A percentile compares a stretch with the other conserved stretches of the same genome.
These are phyloP conservation scores for Petrocephalus sullivani DNA, from an alignment of 2,797 vertebrate species.

Conservation along the genomic window DNA sequence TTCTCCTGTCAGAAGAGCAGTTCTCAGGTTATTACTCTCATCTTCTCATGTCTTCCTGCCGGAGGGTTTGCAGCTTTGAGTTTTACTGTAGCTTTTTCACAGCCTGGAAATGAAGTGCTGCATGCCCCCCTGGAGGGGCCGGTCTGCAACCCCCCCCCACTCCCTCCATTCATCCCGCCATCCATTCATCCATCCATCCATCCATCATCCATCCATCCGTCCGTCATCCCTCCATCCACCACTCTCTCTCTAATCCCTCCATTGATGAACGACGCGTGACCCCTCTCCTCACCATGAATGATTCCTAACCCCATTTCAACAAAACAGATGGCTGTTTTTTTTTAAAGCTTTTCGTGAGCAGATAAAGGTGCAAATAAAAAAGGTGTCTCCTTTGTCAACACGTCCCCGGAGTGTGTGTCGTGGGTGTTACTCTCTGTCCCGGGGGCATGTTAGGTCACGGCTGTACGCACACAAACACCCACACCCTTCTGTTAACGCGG, in stretches of 20 bases:
- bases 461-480: background rate
- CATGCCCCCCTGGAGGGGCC: background rate
- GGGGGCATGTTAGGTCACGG: background rate
- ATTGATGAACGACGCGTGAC: background rate
- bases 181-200: background rate
- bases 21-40: background rate
- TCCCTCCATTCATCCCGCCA: background rate
- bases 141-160: background rate
- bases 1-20: background rate
- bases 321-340: background rate
- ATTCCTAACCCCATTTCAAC: background rate
- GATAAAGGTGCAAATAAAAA: background rate
- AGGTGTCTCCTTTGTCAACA: background rate
- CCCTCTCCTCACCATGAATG: background rate
- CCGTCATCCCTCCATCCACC: background rate
- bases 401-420: background rate
- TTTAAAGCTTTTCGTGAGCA: background rate
- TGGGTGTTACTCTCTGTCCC: background rate
- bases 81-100: background rate
- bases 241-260: background rate
- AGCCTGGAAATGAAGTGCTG: background rate
- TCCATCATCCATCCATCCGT: background rate
- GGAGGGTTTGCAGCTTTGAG: background rate
- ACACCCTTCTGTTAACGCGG: background rate
- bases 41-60: background rate